phyloP scores from a whole-genome alignment of 2,888 invertebrate genomes.

The Lydus trimaculatus region DNA sequence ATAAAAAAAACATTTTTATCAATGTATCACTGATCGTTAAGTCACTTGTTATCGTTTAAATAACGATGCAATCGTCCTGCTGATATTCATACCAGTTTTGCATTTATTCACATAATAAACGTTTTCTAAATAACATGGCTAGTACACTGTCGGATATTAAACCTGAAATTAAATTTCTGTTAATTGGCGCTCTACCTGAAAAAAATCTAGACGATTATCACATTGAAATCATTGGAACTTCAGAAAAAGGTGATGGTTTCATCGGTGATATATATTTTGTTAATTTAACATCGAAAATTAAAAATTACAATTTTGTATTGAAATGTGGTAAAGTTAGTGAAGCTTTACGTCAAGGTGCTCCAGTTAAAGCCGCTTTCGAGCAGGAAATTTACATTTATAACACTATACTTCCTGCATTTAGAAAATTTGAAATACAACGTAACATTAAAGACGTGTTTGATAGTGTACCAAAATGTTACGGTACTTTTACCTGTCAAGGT shows the following conservation, averaged over 20 bases:
- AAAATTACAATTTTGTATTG: constrained; percentile 17
- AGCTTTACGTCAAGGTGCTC: constrained; percentile 9
- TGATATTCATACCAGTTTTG: no score
- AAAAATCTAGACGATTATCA: constrained; percentile 2
- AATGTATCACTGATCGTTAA: no score
- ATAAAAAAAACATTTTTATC: no score
- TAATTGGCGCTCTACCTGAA: constrained; percentile 3
- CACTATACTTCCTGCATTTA: constrained; percentile 13
- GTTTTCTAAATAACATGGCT: no score
- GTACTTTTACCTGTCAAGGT: constrained; percentile 4
- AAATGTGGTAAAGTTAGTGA: constrained; percentile 17
- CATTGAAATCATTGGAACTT: constrained; percentile 11
- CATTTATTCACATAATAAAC: no score
- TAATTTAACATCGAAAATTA: background rate
- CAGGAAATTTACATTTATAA: constrained; percentile 21
- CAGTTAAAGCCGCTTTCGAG: constrained; percentile 5
- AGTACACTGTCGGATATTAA: background rate
- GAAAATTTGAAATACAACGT: constrained; percentile 12
- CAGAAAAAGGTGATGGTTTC: constrained; percentile 21
- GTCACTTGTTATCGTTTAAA: no score
- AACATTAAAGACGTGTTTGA: constrained; percentile 8
- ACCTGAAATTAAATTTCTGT: constrained; percentile 5
- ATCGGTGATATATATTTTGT: constrained; percentile 17
- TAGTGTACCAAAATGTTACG: constrained; percentile 20
- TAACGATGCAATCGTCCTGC: no score